A percentile compares a stretch with the other conserved stretches of the same genome.
Conservation (phyloP, 2,113 vertebrate species). For the Caracal caracal region DNA sequence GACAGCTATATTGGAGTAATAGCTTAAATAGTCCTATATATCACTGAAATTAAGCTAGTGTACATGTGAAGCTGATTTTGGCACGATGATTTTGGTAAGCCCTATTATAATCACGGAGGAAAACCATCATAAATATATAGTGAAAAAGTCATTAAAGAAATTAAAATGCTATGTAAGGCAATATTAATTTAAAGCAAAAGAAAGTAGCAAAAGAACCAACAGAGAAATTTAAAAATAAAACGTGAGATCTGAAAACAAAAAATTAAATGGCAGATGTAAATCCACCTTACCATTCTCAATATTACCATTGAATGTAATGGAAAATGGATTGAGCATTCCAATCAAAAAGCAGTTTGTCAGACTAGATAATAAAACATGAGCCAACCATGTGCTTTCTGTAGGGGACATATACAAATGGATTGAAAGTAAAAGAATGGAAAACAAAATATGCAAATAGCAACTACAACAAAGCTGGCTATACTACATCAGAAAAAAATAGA, state of each 20-base stretch:
- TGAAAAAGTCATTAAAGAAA: neutral
- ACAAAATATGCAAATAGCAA: neutral
- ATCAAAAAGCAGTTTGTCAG: neutral
- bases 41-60: neutral
- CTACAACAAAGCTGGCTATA: neutral
- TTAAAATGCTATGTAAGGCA: neutral
- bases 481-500: neutral
- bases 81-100: neutral
- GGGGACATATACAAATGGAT: neutral
- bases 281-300: neutral
- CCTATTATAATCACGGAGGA: neutral
- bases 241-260: neutral
- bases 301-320: neutral
- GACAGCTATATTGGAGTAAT: neutral
- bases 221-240: neutral
- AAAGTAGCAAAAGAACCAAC: neutral
- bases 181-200: neutral
- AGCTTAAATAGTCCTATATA: neutral
- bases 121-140: neutral
- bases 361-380: neutral
- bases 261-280: neutral
- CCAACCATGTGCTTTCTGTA: neutral
- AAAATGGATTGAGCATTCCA: neutral
- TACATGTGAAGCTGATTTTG: neutral
- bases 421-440: neutral